Evolutionary conservation across 2,113 vertebrate genomes (phyloP).

Genomic region (Lampris incognitus): DNA sequence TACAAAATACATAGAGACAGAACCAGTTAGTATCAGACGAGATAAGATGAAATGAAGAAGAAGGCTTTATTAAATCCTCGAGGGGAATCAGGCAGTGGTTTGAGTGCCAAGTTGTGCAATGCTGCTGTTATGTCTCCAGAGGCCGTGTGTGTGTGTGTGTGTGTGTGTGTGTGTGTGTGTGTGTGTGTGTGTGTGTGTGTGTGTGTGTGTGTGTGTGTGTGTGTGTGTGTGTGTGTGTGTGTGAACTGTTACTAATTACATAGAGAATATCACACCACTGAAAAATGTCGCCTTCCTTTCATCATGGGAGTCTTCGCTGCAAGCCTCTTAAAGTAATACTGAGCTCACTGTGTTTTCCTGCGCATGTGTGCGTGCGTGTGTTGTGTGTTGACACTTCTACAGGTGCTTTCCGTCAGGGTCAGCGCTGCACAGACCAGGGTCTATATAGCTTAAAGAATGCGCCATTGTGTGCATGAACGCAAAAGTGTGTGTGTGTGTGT

Average conservation of each 20-base stretch:
- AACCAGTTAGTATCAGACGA: too few species aligned
- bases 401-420: slow-evolving; percentile 69
- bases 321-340: too few species aligned
- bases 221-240: too few species aligned
- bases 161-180: neutral
- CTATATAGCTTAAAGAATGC: slow-evolving; percentile 33
- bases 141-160: neutral
- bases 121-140: too few species aligned
- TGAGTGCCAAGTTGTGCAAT: too few species aligned
- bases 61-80: too few species aligned
- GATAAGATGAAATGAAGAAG: too few species aligned
- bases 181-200: neutral
- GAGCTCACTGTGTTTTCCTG: neutral
- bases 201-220: too few species aligned
- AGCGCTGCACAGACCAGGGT: slow-evolving; percentile 49
- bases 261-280: slow-evolving; percentile 33
- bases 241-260: too few species aligned
- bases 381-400: slow-evolving; percentile 29
- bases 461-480: slow-evolving; percentile 18
- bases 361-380: slow-evolving; percentile 23
- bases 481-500: neutral
- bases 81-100: too few species aligned
- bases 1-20: too few species aligned
- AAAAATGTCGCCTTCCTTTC: slow-evolving; percentile 63
- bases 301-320: slow-evolving; percentile 11